These are phyloP conservation scores for Ophiothrix spiculata DNA, from an alignment of 35 echinoderm and acorn worm species.

Conservation along the genomic window DNA sequence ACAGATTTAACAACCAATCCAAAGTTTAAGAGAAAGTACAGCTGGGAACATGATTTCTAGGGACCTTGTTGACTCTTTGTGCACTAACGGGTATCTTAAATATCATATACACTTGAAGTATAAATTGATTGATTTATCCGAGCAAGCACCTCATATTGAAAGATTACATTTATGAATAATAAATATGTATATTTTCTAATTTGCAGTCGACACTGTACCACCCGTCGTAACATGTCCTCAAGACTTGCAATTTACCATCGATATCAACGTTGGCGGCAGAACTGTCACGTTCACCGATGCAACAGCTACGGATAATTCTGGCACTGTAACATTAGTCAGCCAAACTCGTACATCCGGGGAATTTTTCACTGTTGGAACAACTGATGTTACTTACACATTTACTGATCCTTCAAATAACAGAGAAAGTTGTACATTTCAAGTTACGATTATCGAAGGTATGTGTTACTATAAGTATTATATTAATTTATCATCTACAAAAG, in stretches of 20 bases:
- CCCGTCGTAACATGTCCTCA: neutral
- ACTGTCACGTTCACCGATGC: constrained; percentile 11
- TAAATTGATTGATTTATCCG: no score
- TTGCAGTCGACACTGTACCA: neutral
- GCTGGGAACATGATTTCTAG: no score
- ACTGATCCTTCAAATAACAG: constrained; percentile 30
- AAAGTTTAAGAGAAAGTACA: no score
- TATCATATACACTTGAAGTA: no score
- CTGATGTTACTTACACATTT: constrained; percentile 38
- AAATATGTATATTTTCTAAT: neutral
- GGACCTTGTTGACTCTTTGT: no score
- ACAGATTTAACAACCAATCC: no score
- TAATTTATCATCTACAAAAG: no score
- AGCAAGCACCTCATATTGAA: no score
- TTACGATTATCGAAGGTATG: constrained; percentile 24
- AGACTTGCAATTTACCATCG: neutral
- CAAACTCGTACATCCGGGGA: constrained; percentile 10
- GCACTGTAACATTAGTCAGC: neutral
- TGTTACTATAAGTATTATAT: no score
- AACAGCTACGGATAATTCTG: constrained; percentile 37
- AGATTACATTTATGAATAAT: no score
- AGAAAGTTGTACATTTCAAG: constrained; percentile 31
- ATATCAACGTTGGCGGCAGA: neutral
- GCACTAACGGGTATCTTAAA: no score
- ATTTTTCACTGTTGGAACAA: constrained; percentile 36